These are phyloP conservation scores for Nephotettix cincticeps DNA, from an alignment of 1,140 invertebrate species.

Conservation along the genomic window DNA sequence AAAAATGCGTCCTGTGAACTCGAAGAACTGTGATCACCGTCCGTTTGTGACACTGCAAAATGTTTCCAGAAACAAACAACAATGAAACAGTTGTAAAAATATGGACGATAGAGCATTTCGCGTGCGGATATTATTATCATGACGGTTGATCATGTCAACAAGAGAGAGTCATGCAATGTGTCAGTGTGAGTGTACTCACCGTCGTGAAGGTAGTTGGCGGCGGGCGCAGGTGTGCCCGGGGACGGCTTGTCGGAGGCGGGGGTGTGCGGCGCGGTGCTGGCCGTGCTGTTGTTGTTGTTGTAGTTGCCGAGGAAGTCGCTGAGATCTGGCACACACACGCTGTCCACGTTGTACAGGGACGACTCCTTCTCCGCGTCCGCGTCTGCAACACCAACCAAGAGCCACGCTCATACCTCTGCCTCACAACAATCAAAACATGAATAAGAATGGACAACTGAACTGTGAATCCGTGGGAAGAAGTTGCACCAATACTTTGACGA, in stretches of 20 bases:
- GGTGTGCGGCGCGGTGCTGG: background rate
- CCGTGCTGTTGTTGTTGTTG: slow-evolving; percentile 28
- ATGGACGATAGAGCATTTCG: background rate
- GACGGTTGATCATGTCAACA: too few species aligned
- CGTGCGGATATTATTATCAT: too few species aligned
- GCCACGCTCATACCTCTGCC: too few species aligned
- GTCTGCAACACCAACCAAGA: slow-evolving; percentile 60
- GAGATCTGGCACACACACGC: slow-evolving; percentile 76
- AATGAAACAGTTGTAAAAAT: background rate
- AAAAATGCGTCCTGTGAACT: too few species aligned
- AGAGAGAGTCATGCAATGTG: background rate
- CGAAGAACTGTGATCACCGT: too few species aligned
- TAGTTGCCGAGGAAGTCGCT: slow-evolving; percentile 63
- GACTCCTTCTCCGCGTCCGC: slow-evolving; percentile 68
- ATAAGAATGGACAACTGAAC: too few species aligned
- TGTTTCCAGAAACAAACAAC: too few species aligned
- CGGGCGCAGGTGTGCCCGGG: slow-evolving; percentile 16
- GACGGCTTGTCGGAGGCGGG: slow-evolving; percentile 22
- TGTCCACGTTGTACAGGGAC: slow-evolving; percentile 61
- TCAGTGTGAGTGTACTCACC: slow-evolving; percentile 5
- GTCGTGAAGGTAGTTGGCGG: slow-evolving; percentile 14
- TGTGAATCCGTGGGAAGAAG: too few species aligned
- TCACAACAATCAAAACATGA: too few species aligned
- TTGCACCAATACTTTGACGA: too few species aligned
- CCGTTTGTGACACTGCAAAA: too few species aligned